Percentiles rank a stretch among this genome's conserved stretches.
Conservation (phyloP, 2,888 invertebrate genomes). For the Nasonovia ribisnigri region DNA sequence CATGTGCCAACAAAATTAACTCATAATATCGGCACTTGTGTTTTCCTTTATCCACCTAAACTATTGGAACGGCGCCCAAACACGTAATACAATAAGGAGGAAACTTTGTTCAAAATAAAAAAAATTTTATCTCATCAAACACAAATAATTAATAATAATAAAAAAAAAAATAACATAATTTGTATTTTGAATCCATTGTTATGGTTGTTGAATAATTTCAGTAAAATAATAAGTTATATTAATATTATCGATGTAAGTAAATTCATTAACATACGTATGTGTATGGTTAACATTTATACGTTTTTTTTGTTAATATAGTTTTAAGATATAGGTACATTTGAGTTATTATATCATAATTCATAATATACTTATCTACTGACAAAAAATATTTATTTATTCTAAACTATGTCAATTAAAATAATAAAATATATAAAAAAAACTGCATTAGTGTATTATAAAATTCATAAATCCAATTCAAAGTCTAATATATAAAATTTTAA, state of each 20-base stretch:
- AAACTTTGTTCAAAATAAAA: background rate
- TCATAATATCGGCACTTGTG: background rate
- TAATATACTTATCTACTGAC: background rate
- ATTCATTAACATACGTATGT: background rate
- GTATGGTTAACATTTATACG: background rate
- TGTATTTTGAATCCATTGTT: background rate
- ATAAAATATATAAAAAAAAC: background rate
- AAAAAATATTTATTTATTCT: background rate
- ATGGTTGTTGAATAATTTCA: background rate
- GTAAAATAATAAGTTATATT: background rate
- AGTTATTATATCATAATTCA: background rate
- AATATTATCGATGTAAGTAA: background rate
- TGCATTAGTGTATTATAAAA: background rate
- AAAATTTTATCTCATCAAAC: background rate
- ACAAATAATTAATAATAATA: background rate
- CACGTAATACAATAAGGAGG: background rate
- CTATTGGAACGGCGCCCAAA: slow-evolving; percentile 31
- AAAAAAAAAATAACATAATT: background rate
- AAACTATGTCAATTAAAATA: background rate
- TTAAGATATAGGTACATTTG: background rate
- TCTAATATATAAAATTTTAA: background rate
- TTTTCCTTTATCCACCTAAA: slow-evolving; percentile 5
- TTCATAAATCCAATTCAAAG: background rate
- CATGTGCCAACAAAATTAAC: slow-evolving; percentile 35
- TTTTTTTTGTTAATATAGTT: background rate